Base-by-base conservation (phyloP, 2,888 invertebrate species). In the Drosophila peninsularis region DNA sequence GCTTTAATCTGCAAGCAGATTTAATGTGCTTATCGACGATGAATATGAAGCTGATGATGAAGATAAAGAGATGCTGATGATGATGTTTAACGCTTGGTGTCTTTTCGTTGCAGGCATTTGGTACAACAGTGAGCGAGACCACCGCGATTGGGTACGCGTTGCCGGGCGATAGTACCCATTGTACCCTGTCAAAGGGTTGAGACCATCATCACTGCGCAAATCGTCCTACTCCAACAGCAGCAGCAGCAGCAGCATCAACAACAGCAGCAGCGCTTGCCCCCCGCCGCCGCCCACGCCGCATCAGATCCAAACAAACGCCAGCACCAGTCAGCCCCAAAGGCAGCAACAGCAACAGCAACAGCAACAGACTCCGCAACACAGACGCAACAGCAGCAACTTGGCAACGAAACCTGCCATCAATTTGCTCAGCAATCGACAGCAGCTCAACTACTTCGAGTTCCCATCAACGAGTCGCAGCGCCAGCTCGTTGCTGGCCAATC, bases 101-200 rank as follows among this genome's bases (percentile, higher is more conserved):
- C 17, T 24, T 54, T 14, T 27, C 32, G 6, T 88, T 89, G 52
- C 78, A 92, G 92, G 92, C 88, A 91, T 92, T 90, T 92, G 92
- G 92, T 92, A 92, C 89, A 92, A 92, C 85, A 92, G 92, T 86
- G 75, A 75, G 50, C 75, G 75, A 75, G 92, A 92, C 86, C 91
- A 92, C 86, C 92, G 91, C 88, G 92, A 92, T 91, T 92, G 92
- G 92, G 92, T 92, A 83, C 92, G 92, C 82, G 90, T 92, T 90
- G 92, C 92, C 88, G 92, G 92, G 81, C 92, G 92, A 92, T 92
- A 92, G 92, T 92, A 92, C 90, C 92, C 92, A 90, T 92, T 91
- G 87, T 91, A 92, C 91, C 92, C 92, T 91, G 91, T 90, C 82
- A 92, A 92, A 90, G 92, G 92, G 90, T 90, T 92, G 87, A 91